phyloP scores from a whole-genome alignment of 2,113 vertebrate genomes.

The Grammomys dolichurus region DNA sequence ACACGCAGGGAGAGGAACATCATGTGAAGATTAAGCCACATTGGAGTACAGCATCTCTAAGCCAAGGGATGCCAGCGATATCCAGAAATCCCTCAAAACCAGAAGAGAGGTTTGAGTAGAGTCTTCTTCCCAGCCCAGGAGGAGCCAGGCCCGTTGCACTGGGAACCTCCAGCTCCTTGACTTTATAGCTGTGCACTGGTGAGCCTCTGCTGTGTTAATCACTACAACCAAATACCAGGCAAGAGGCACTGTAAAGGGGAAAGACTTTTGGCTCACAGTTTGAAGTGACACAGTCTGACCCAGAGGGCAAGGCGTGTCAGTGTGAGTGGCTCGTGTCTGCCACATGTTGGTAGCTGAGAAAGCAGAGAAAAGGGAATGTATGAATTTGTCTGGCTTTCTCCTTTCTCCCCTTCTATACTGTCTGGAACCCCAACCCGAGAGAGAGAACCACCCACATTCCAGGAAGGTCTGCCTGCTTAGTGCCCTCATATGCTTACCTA shows the following conservation, averaged over 20 bases:
- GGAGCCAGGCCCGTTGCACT: background rate
- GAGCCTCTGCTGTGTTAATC: too few species aligned
- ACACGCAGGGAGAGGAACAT: background rate
- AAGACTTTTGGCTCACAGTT: background rate
- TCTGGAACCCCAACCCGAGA: background rate
- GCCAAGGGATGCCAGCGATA: background rate
- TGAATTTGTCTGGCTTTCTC: background rate
- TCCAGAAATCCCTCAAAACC: background rate
- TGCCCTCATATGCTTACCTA: background rate
- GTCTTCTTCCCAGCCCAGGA: background rate
- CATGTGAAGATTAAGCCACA: background rate
- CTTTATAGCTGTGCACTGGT: background rate
- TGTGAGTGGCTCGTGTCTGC: background rate
- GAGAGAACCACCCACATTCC: background rate
- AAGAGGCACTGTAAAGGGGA: background rate
- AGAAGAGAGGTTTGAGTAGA: background rate
- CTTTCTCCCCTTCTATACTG: too few species aligned
- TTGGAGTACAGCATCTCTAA: rapidly evolving
- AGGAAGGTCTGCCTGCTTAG: background rate
- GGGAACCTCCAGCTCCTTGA: background rate
- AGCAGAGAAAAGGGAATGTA: background rate
- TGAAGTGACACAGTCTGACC: background rate
- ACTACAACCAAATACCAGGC: background rate
- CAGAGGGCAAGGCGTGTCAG: too few species aligned
- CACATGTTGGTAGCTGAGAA: background rate